phyloP scores from a whole-genome alignment of 2,888 invertebrate genomes.

The Xanthia togata region DNA sequence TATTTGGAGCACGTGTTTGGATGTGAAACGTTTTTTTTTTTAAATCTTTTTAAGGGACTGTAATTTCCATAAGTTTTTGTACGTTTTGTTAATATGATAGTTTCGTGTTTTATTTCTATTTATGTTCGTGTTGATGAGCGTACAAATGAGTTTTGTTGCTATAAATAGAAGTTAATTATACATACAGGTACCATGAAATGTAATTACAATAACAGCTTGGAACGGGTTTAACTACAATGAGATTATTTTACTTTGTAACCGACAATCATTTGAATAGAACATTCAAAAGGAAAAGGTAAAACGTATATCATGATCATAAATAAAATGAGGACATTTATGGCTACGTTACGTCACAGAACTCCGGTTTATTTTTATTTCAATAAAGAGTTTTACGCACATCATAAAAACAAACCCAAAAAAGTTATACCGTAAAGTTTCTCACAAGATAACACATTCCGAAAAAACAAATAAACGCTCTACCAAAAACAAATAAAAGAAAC shows the following conservation, averaged over 20 bases:
- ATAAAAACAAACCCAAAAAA: conserved; percentile 34
- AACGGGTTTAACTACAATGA: conserved; percentile 15
- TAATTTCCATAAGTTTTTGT: conserved; percentile 60
- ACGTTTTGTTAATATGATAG: conserved; percentile 50
- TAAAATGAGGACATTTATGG: conserved; percentile 42
- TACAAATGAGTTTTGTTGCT: conserved; percentile 32
- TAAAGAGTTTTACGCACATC: conserved; percentile 49
- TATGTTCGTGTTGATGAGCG: conserved; percentile 30
- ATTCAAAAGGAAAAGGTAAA: conserved; percentile 29
- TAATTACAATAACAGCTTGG: background rate
- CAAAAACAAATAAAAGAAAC: conserved; percentile 58
- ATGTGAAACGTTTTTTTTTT: conserved; percentile 42
- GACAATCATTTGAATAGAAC: conserved; percentile 30
- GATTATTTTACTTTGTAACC: conserved; percentile 30
- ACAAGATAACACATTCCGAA: conserved; percentile 36
- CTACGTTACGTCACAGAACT: conserved; percentile 22
- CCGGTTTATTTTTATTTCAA: conserved; percentile 46
- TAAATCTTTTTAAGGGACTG: conserved; percentile 37
- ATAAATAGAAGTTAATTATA: conserved; percentile 18
- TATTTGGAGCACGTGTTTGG: conserved; percentile 68
- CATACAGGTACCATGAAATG: background rate
- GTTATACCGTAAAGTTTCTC: conserved; percentile 9
- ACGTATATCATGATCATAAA: conserved; percentile 34
- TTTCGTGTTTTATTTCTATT: conserved; percentile 44
- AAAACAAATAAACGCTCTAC: conserved; percentile 53